phyloP scores from a whole-genome alignment of 1,140 invertebrate species.

The Archegozetes longisetosus region DNA sequence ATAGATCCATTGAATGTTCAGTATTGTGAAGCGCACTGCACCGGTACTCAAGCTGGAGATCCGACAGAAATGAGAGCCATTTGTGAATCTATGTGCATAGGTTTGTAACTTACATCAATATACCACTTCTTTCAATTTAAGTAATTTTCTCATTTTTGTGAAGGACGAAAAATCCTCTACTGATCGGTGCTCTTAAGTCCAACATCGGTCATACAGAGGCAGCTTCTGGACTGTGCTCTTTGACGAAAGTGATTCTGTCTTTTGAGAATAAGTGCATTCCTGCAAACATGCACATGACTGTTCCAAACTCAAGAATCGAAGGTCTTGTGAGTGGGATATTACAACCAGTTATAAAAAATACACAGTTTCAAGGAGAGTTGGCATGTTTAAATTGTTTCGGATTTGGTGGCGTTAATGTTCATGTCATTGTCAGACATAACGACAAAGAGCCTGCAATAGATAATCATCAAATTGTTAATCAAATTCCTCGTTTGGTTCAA shows the following conservation, averaged over 20 bases:
- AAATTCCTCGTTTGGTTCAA: conserved; percentile 28
- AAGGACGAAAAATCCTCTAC: conserved; percentile 39
- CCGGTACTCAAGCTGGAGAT: conserved; percentile 57
- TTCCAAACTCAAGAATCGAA: conserved; percentile 37
- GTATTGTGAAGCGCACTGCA: conserved; percentile 91
- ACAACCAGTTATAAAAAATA: conserved; percentile 36
- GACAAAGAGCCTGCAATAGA: background rate
- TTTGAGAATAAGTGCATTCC: conserved; percentile 35
- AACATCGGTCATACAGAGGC: conserved; percentile 87
- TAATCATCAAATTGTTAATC: conserved; percentile 5
- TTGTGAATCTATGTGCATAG: conserved; percentile 58
- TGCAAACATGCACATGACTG: conserved; percentile 37
- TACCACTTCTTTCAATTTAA: background rate
- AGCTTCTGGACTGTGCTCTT: conserved; percentile 50
- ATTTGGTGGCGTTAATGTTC: conserved; percentile 92
- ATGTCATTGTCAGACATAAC: conserved; percentile 59
- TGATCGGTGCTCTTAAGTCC: conserved; percentile 78
- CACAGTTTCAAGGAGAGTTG: conserved; percentile 55
- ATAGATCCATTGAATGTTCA: conserved; percentile 60
- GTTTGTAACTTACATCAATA: conserved; percentile 23
- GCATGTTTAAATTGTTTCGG: conserved; percentile 89
- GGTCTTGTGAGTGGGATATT: conserved; percentile 53
- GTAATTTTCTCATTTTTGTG: background rate
- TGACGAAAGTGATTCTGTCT: conserved; percentile 34
- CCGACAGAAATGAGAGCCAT: conserved; percentile 69